Evolutionary conservation across 2,888 invertebrate genomes (phyloP).

Genomic region (Chalcis sispes): DNA sequence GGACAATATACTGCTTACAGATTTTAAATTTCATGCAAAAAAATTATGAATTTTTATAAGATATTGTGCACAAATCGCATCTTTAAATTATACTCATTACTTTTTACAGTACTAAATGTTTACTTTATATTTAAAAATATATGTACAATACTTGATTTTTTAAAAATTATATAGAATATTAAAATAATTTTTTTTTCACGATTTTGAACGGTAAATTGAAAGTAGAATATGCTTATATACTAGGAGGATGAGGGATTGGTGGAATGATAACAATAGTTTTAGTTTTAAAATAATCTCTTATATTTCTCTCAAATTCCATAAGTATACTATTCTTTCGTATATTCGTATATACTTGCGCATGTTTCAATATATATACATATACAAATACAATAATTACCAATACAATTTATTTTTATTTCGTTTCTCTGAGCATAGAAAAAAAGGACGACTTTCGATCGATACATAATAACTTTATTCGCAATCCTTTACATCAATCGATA

Average conservation of each 20-base stretch:
- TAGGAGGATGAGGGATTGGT: conserved; percentile 6
- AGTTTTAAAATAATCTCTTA: conserved; percentile 72
- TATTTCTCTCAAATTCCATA: conserved; percentile 69
- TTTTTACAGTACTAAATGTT: too few species aligned
- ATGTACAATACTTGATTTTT: too few species aligned
- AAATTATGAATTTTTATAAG: neutral
- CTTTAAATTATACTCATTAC: too few species aligned
- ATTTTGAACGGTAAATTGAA: too few species aligned
- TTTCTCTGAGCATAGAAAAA: conserved; percentile 63
- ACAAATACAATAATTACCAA: conserved; percentile 62
- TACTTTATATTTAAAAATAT: too few species aligned
- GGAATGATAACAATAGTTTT: conserved; percentile 35
- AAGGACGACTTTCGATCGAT: conserved; percentile 36
- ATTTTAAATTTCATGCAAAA: conserved; percentile 1
- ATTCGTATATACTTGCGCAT: conserved; percentile 59
- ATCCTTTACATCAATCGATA: conserved; percentile 36
- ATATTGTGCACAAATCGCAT: neutral
- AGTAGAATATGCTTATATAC: neutral
- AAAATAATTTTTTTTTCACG: too few species aligned
- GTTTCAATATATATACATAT: conserved; percentile 58
- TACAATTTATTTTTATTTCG: conserved; percentile 66
- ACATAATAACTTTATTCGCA: conserved; percentile 14
- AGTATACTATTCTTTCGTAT: conserved; percentile 63
- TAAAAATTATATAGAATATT: too few species aligned
- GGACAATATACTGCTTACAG: neutral